These are phyloP conservation scores for Malacosoma neustria DNA, from an alignment of 2,888 invertebrate species.

Conservation along the genomic window DNA sequence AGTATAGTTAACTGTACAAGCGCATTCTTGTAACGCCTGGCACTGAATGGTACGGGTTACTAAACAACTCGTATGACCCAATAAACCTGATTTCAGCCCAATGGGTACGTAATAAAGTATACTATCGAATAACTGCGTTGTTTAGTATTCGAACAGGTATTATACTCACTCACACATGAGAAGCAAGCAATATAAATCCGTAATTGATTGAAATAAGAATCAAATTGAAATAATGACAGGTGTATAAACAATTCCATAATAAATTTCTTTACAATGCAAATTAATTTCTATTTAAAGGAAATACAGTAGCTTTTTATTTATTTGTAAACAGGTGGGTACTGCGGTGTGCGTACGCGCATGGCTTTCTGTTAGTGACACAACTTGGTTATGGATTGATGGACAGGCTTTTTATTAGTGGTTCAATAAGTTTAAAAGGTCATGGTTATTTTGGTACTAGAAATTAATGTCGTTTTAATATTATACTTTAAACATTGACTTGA, in stretches of 20 bases:
- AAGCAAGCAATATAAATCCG: not conserved
- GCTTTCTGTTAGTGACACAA: not conserved
- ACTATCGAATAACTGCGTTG: not conserved
- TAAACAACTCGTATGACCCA: not conserved
- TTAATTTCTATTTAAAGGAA: not conserved
- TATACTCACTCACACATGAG: not conserved
- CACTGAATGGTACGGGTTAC: slow-evolving; percentile 47
- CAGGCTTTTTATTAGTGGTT: not conserved
- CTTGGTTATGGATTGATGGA: not conserved
- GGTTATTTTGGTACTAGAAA: not conserved
- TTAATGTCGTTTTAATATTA: too few relatives aligned
- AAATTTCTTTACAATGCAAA: not conserved
- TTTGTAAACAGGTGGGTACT: not conserved
- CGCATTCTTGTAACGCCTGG: slow-evolving; percentile 53
- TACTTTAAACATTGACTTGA: too few relatives aligned
- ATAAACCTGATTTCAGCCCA: not conserved
- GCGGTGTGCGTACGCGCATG: not conserved
- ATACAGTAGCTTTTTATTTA: not conserved
- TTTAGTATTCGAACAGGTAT: not conserved
- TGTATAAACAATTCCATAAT: not conserved
- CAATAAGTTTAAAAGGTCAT: not conserved
- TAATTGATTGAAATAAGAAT: not conserved
- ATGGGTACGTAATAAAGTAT: not conserved
- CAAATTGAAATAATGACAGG: not conserved
- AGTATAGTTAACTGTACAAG: slow-evolving; percentile 29